Conservation (phyloP, 2,113 vertebrate species). For the Chloebia gouldiae region DNA sequence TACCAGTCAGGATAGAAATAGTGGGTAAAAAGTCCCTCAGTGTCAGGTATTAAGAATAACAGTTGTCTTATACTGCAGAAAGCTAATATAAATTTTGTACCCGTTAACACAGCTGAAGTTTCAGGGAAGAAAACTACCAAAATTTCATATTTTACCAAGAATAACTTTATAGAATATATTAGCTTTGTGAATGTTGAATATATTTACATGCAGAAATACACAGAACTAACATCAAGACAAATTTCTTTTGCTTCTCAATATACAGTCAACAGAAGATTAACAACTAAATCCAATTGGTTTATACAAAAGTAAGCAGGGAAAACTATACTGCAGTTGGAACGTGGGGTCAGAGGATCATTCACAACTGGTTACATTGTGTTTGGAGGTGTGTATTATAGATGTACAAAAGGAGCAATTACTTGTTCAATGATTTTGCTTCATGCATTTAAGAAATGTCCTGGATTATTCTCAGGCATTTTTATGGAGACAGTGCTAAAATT, state of each 20-base stretch:
- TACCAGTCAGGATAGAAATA: not conserved
- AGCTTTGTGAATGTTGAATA: not conserved
- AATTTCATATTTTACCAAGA: not conserved
- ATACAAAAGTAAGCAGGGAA: not conserved
- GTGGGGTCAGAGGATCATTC: not conserved
- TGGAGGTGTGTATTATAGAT: not conserved
- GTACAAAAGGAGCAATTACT: not conserved
- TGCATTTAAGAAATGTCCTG: not conserved
- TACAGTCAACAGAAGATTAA: not conserved
- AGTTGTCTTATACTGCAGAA: not conserved
- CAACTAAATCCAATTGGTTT: not conserved
- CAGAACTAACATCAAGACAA: not conserved
- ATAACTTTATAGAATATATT: not conserved
- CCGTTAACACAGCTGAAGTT: not conserved
- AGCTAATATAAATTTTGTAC: not conserved
- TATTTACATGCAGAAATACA: constrained; percentile 31
- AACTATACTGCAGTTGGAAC: not conserved
- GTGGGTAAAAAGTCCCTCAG: not conserved
- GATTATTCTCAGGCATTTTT: not conserved
- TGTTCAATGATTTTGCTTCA: not conserved
- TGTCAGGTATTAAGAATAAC: not conserved
- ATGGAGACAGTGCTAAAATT: not conserved
- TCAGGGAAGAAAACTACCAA: not conserved
- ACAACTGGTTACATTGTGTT: not conserved
- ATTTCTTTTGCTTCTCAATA: not conserved